Evolutionary conservation across 2,888 invertebrate genomes (phyloP).

Genomic region (Desoria tigrina): DNA sequence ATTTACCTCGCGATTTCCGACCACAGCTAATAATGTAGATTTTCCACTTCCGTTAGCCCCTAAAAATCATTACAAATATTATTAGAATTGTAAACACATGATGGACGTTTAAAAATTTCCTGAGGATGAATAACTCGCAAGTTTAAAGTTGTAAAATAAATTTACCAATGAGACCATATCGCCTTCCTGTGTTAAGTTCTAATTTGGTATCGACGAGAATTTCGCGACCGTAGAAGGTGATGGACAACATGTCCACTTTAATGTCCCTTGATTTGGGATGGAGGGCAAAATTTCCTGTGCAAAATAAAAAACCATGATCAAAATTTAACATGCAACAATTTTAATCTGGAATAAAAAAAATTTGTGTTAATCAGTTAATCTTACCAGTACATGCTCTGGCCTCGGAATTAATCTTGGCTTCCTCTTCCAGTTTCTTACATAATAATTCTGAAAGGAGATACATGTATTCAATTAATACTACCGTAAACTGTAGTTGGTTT

Average conservation of each 20-base stretch:
- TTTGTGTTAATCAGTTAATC: not conserved
- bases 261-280: constrained; percentile 95
- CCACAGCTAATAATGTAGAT: constrained; percentile 85
- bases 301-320: not conserved
- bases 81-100: not conserved
- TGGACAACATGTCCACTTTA: constrained; percentile 93
- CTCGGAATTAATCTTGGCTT: constrained; percentile 89
- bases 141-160: too few relatives aligned
- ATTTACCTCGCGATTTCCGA: constrained; percentile 73
- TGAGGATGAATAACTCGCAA: too few relatives aligned
- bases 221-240: constrained; percentile 97
- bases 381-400: constrained; percentile 93
- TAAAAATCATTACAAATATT: not conserved
- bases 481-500: not conserved
- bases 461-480: constrained; percentile 14
- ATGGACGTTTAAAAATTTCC: not conserved
- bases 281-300: constrained; percentile 67
- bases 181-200: constrained; percentile 94
- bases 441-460: constrained; percentile 74
- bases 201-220: constrained; percentile 91
- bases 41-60: constrained; percentile 66
- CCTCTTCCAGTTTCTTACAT: constrained; percentile 82
- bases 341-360: not conserved
- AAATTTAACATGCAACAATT: not conserved
- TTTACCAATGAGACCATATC: constrained; percentile 96